Percentiles rank a stretch among this genome's conserved stretches.
phyloP scores from a whole-genome alignment of 2,888 invertebrate species.

The Iselma pallidipennis region DNA sequence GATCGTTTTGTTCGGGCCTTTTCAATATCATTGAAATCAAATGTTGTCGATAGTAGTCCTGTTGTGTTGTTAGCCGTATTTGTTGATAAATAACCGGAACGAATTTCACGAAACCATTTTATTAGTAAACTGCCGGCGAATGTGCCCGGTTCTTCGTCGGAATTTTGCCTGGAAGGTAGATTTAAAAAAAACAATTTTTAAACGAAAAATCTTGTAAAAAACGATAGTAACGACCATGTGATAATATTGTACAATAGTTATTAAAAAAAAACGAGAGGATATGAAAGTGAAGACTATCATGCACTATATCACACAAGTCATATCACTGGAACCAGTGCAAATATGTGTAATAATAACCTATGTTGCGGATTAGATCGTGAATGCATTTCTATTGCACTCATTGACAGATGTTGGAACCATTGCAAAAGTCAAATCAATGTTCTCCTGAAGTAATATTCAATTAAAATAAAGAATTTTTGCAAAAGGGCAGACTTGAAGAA shows the following conservation, averaged over 20 bases:
- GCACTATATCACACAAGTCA: neutral
- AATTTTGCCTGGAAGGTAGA: conserved; percentile 5
- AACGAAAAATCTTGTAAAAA: neutral
- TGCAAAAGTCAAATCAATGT: neutral
- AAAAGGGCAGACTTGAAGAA: too few species aligned
- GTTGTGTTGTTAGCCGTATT: neutral
- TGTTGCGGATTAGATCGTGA: neutral
- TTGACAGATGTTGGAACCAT: neutral
- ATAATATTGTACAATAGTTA: neutral
- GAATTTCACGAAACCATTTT: conserved; percentile 37
- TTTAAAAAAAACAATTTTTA: too few species aligned
- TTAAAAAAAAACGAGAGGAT: neutral
- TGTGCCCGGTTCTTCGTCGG: conserved; percentile 5
- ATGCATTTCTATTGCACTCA: neutral
- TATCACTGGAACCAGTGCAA: neutral
- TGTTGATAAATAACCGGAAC: conserved; percentile 18
- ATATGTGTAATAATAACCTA: neutral
- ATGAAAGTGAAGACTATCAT: neutral
- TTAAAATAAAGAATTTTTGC: too few species aligned
- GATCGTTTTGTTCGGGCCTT: conserved; percentile 16
- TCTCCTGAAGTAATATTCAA: too few species aligned
- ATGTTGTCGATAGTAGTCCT: neutral
- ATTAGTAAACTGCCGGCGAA: conserved; percentile 22
- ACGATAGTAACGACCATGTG: neutral
- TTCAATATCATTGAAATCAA: neutral